Evolutionary conservation across 2,888 invertebrate species (phyloP).

Genomic region (Tenthredo amoena): DNA sequence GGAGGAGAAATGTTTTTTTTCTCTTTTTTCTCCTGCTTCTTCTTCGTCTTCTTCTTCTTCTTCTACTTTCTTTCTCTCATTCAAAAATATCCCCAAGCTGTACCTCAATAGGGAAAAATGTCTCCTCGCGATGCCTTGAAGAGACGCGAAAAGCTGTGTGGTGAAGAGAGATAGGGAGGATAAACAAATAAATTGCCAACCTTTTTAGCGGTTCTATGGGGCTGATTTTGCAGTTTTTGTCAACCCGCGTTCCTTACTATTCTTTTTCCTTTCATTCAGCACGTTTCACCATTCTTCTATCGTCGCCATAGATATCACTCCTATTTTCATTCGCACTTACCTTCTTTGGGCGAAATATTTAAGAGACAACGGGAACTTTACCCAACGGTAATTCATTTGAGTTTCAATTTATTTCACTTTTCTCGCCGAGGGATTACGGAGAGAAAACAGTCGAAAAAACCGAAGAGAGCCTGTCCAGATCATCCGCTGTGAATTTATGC

Average conservation of each 20-base stretch:
- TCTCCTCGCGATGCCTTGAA: background rate
- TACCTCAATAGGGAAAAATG: background rate
- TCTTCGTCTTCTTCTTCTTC: background rate
- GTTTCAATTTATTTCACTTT: constrained; percentile 31
- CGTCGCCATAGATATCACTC: background rate
- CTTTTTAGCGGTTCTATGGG: constrained; percentile 13
- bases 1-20: background rate
- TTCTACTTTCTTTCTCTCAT: background rate
- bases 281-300: constrained; percentile 31
- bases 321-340: background rate
- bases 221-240: constrained; percentile 37
- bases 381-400: background rate
- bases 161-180: constrained; percentile 15
- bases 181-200: constrained; percentile 37
- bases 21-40: background rate
- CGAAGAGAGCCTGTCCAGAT: constrained; percentile 17
- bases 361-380: background rate
- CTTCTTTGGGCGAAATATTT: background rate
- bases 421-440: background rate
- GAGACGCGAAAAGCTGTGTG: background rate
- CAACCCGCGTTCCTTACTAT: background rate
- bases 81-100: background rate
- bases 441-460: background rate
- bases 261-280: constrained; percentile 21
- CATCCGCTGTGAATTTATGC: background rate